Conservation (phyloP, 2,888 invertebrate genomes). For the Argynnis bischoffii region DNA sequence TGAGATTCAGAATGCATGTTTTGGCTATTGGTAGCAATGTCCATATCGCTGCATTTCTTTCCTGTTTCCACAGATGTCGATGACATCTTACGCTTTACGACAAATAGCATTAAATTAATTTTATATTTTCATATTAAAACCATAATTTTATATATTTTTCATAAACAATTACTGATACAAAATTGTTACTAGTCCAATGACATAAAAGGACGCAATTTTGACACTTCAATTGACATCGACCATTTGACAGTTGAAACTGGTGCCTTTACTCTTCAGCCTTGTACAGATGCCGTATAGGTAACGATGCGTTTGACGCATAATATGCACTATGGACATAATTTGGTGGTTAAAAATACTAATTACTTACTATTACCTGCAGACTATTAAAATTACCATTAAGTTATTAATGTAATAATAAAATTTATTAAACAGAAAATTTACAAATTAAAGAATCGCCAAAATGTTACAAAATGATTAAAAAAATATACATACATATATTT, state of each 20-base stretch:
- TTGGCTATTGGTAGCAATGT: constrained; percentile 50
- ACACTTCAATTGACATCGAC: not conserved
- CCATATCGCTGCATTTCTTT: constrained; percentile 56
- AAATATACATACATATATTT: no score
- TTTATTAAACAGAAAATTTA: no score
- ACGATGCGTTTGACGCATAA: no score
- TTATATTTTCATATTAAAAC: constrained; percentile 22
- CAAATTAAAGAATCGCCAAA: no score
- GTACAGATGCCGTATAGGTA: no score
- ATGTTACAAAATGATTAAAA: no score
- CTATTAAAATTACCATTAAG: no score
- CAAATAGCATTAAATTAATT: constrained; percentile 21
- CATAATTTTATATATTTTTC: constrained; percentile 9
- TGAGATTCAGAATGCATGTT: constrained; percentile 66
- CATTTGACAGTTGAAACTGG: not conserved
- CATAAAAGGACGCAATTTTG: constrained; percentile 6
- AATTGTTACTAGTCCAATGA: constrained; percentile 4
- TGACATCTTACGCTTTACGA: constrained; percentile 47
- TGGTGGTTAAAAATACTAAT: no score
- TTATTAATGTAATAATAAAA: no score
- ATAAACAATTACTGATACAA: constrained; percentile 8
- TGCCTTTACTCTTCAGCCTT: not conserved
- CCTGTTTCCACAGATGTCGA: constrained; percentile 45
- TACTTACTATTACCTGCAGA: no score
- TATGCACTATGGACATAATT: no score